Evolutionary conservation across 2,888 invertebrate species (phyloP).

Genomic region (Drosophila testacea): DNA sequence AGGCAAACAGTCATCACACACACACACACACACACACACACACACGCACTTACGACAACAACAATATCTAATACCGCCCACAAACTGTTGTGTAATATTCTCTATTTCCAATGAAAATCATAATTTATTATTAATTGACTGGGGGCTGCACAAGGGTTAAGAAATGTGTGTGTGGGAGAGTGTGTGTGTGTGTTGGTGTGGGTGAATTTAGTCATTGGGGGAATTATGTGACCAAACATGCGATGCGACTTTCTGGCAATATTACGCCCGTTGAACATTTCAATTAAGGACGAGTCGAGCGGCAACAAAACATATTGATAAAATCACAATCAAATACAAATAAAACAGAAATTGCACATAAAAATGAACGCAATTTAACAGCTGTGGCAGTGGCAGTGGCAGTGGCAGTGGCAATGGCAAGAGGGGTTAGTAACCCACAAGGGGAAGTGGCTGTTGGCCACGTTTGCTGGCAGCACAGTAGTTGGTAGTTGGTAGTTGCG

Average conservation of each 20-base stretch:
- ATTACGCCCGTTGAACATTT: conserved; percentile 66
- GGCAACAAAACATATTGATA: conserved; percentile 68
- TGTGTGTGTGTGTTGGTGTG: conserved; percentile 2
- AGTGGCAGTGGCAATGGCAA: neutral
- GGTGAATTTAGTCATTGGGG: conserved; percentile 16
- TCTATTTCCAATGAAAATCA: conserved; percentile 68
- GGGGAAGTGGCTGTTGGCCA: conserved; percentile 27
- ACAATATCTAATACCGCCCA: neutral
- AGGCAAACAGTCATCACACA: conserved; percentile 7
- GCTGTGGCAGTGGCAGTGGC: conserved; percentile 11
- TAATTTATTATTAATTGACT: conserved; percentile 76
- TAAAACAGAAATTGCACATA: conserved; percentile 78
- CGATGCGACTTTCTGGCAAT: conserved; percentile 41
- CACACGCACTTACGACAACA: neutral
- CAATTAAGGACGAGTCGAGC: conserved; percentile 62
- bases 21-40: neutral
- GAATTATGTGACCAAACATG: conserved; percentile 42
- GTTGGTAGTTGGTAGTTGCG: conserved; percentile 58
- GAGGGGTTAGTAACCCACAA: conserved; percentile 17
- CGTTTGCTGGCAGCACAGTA: conserved; percentile 8
- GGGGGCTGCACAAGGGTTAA: conserved; percentile 29
- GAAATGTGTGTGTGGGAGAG: conserved; percentile 1
- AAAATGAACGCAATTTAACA: conserved; percentile 72
- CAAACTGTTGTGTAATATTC: conserved; percentile 41
- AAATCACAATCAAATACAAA: conserved; percentile 79